Evolutionary conservation across 2,113 vertebrate species (phyloP).

Genomic region (Tapirus terrestris): DNA sequence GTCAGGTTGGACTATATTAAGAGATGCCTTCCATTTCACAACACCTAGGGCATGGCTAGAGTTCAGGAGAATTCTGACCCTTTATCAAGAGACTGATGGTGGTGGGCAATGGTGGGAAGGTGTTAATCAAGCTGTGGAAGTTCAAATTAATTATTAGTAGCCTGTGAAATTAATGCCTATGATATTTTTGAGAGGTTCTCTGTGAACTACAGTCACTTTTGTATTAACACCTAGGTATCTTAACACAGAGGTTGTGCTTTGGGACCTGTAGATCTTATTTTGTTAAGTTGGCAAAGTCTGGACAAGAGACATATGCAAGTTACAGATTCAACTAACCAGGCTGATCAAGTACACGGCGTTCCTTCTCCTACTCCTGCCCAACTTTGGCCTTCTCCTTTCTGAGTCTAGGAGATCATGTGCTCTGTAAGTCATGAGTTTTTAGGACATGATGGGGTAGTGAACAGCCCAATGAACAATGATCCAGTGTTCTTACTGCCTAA

Average conservation of each 20-base stretch:
- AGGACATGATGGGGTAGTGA: neutral
- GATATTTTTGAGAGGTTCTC: neutral
- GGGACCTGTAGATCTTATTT: neutral
- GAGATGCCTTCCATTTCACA: neutral
- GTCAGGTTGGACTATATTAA: neutral
- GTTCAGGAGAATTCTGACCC: neutral
- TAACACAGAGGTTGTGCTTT: neutral
- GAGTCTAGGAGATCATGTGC: neutral
- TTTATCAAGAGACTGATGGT: neutral
- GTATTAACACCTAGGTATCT: neutral
- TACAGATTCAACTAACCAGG: neutral
- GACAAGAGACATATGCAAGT: neutral
- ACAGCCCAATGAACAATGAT: neutral
- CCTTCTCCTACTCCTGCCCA: neutral
- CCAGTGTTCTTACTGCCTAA: neutral
- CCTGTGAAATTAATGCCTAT: neutral
- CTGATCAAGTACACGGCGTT: neutral
- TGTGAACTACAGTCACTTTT: neutral
- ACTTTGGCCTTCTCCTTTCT: neutral
- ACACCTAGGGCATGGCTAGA: neutral
- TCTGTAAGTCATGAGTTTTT: neutral
- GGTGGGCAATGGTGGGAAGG: neutral
- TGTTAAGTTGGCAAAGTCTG: neutral
- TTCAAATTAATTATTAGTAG: neutral
- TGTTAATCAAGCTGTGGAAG: neutral